Base-by-base conservation (phyloP, 2,888 invertebrate genomes). In the Mythimna pallens region DNA sequence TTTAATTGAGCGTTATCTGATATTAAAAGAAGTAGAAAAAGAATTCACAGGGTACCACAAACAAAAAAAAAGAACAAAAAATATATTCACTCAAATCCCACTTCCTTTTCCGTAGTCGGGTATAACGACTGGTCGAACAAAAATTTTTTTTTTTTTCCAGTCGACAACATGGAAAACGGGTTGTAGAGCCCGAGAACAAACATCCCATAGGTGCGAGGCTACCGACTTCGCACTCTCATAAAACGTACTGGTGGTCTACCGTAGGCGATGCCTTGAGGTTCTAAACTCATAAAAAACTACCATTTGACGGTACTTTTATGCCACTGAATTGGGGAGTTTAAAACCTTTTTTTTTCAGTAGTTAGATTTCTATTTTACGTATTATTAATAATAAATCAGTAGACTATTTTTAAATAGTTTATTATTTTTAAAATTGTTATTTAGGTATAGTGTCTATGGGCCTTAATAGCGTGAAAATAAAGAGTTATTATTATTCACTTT, bases 221-320 rank as follows among this genome's bases (percentile, higher is more conserved):
- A 91, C 94, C 84, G 93, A 86, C 84, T 91, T 91, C 90, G 87
- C 91, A 90, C 88, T 86, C 78, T 84, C 86, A 93, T 94, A 93
- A 94, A 86, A 91, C 82, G 77, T 80, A 72, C 85, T 74, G 93
- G 93, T 93, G 93, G 93, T 93, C 93, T 74, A 55, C 36, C 57
- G 64, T 80, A 73, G 80, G 69, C 68, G 70, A 74, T 36, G 43
- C 68, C 69, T 68, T 71, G 66, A 76, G 64, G 61, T 69, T 40
- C 70, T 59, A 54, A 69, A n/a, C 47, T 62, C 65, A 76, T 82
- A 85, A 85, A 85, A 80, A 84, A 69, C 69, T 66, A 76, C 30
- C 17, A 74, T 76, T 78, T 73, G 79, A 72, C 50, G 64, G 71
- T 50, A 68, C 62, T 72, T 54, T 58, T 55, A 55, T 68, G 80